Evolutionary conservation across 2,888 invertebrate species (phyloP), one percentile per base, ranked within the genome.

Genomic region (Xestobium rufovillosum): DNA sequence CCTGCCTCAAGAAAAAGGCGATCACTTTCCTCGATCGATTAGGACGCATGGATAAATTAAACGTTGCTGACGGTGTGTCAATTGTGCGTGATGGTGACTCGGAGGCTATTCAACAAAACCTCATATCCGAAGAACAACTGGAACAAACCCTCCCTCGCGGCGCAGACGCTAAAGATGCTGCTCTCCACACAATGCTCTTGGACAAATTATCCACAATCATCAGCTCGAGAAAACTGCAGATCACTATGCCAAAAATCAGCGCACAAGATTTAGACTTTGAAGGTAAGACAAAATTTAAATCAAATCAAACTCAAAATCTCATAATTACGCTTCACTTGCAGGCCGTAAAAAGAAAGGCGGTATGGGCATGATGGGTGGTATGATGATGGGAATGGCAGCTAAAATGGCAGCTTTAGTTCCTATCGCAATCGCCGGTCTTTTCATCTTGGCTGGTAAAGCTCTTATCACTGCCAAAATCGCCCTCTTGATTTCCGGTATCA

Each of bases 361-460:
- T 9, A 87, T 87, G 72, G 85, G 86, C 55, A 87, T 87, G 84
- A 85, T 88, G 85, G 78, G 82, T 19, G 85, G 84, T 76, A 84
- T 89, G 84, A 84, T 86, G 80, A 86, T 86, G 83, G 86, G 85
- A 3, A 76, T 81, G 47, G 81, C 80, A 3, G 86, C 85, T 75
- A 88, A 88, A 65, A 78, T 87, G 77, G 80, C 82, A 12, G 83
- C 84, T 2, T 68, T 88, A 72, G 73, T 87, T 14, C 88, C 88
- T 0, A 59, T 88, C 2, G 85, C 82, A 4, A 83, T 88, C 52
- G 86, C 84, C 25, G 81, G 80, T 8, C 71, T 89, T 4, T 88
- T 87, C 69, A 65, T 87, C 14, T 59, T 88, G 43, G 88, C 88
- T 6, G 88, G 88, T 36, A 89, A 89, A 60, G 88, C 88, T n/a